Evolutionary conservation across 2,797 vertebrate genomes (phyloP).

Genomic region (Falco rusticolus): DNA sequence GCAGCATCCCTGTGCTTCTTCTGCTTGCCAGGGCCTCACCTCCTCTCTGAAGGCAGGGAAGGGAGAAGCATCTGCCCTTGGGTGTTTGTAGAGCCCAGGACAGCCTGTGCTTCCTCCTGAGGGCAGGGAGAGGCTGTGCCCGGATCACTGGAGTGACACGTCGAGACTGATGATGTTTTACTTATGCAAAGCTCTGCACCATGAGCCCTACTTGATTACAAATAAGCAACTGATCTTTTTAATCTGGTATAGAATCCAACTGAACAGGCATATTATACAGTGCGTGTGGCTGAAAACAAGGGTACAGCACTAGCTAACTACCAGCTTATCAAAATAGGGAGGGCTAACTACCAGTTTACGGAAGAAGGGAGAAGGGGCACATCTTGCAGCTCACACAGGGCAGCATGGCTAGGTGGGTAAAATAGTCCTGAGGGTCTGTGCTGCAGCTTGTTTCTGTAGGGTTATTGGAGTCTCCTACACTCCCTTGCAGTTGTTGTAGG

Average conservation of each 20-base stretch:
- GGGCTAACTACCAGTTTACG: neutral
- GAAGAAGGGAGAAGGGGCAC: neutral
- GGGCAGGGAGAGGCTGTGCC: neutral
- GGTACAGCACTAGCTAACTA: neutral
- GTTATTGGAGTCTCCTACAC: fast-evolving
- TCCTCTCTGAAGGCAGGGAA: neutral
- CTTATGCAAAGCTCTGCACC: neutral
- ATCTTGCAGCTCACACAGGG: neutral
- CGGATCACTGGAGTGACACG: neutral
- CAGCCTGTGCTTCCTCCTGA: neutral
- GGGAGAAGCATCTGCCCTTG: neutral
- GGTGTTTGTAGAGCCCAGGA: neutral
- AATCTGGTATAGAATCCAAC: neutral
- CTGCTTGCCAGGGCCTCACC: neutral
- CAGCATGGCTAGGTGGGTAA: neutral
- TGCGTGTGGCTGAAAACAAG: neutral
- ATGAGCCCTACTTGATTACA: neutral
- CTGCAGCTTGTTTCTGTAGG: neutral
- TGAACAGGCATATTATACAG: neutral
- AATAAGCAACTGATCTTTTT: neutral
- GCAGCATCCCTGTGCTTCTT: neutral
- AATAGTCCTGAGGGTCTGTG: neutral
- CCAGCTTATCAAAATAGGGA: neutral
- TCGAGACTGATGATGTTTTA: neutral
- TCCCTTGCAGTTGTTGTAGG: neutral